Base-by-base conservation (phyloP, 2,888 invertebrate genomes). In the Stenurella melanura region DNA sequence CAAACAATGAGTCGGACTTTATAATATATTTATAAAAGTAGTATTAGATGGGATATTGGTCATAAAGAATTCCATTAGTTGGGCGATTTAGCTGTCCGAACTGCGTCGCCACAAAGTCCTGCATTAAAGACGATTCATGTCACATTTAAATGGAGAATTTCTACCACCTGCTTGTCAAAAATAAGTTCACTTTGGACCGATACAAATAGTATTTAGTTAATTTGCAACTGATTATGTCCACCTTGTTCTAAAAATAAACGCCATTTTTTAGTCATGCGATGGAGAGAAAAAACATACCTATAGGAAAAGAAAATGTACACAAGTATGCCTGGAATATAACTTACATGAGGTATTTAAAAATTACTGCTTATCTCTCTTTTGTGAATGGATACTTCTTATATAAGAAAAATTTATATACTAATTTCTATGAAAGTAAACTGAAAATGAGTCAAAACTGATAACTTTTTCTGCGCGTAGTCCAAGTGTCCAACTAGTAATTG, bases 31-130 rank as follows among this genome's bases (percentile, higher is more conserved):
- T 81, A 83, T 83, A 77, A 81, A 77, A 72, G 77, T 74, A 76
- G 77, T 76, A 79, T 82, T 81, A 77, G 81, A 79, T 79, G 76
- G 78, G 81, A 81, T 83, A 85, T 83, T 85, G 84, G 82, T 81
- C 74, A 85, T 85, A 83, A 84, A 85, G 79, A 85, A 84, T 84
- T 85, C 83, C 82, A 85, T 85, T 84, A 84, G 70, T 71, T 56
- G 75, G 69, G 60, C 71, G 64, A 78, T 78, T 78, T 78, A 68
- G 64, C 76, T 79, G 77, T 78, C 75, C 26, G n/a, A 50, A 17
- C 15, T 58, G 50, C 57, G 68, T 66, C 70, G 60, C 70, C 70
- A 58, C 60, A 60, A 60, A 60, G 70, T 70, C 70, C 38, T 60
- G 60, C 58, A 69, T 60, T 58, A 38, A 70, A 70, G 60, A 70